Conservation (phyloP, 2,113 vertebrate species). For the Antechinus flavipes region DNA sequence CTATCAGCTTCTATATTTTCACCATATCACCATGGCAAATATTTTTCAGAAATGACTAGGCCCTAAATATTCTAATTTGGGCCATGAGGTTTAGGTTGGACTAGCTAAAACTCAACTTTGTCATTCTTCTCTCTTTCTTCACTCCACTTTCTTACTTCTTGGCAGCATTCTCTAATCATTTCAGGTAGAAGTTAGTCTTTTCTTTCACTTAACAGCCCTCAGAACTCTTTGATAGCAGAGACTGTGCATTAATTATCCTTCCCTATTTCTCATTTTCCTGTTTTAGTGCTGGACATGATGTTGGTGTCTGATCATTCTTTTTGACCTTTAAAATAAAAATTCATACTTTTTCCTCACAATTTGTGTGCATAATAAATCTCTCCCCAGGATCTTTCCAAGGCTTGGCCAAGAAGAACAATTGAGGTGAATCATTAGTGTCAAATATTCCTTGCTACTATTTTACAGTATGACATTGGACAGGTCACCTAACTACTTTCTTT, state of each 20-base stretch:
- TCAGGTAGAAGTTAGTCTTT: not conserved
- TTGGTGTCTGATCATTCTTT: not conserved
- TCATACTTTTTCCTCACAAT: not conserved
- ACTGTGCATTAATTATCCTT: not conserved
- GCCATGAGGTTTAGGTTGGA: not conserved
- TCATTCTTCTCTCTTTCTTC: not conserved
- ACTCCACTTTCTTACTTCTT: not conserved
- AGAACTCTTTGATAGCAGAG: not conserved
- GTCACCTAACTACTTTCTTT: not conserved
- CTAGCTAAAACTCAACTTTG: not conserved
- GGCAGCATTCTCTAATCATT: not conserved
- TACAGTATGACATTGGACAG: not conserved
- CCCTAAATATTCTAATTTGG: not conserved
- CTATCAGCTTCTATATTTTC: not conserved
- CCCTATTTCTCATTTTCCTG: not conserved
- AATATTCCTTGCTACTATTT: not conserved
- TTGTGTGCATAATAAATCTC: not conserved
- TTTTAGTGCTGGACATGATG: not conserved
- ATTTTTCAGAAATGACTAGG: conserved; percentile 44
- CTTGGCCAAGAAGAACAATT: not conserved
- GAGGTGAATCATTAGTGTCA: not conserved
- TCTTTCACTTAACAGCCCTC: not conserved
- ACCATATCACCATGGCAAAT: conserved; percentile 5
- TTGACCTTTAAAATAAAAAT: not conserved
- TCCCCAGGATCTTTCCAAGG: not conserved